A percentile compares a stretch with the other conserved stretches of the same genome.
Conservation (phyloP, 2,113 vertebrate species). For the Paramisgurnus dabryanus region DNA sequence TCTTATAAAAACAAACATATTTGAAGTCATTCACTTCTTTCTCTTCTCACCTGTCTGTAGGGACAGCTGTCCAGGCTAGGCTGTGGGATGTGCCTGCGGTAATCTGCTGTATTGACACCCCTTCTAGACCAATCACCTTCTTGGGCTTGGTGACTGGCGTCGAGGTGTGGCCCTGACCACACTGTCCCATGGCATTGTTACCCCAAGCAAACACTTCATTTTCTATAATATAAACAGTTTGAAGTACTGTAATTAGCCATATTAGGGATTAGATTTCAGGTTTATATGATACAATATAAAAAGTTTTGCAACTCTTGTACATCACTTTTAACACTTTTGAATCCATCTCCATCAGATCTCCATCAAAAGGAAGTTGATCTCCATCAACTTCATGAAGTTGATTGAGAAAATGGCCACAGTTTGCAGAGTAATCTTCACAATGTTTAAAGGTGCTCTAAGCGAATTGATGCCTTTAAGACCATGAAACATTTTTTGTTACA, state of each 20-base stretch:
- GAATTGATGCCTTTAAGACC: too few relatives aligned
- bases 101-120: slow-evolving; percentile 94
- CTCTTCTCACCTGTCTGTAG: slow-evolving; percentile 86
- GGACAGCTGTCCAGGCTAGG: slow-evolving; percentile 95
- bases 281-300: neutral
- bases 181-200: slow-evolving; percentile 99
- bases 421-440: too few relatives aligned
- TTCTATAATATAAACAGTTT: slow-evolving; percentile 70
- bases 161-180: slow-evolving; percentile 97
- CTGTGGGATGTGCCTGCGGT: slow-evolving; percentile 97
- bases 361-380: too few relatives aligned
- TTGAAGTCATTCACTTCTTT: neutral
- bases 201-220: slow-evolving; percentile 99
- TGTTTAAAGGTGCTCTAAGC: too few relatives aligned
- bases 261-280: neutral
- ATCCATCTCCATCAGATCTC: too few relatives aligned
- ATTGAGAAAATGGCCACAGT: too few relatives aligned
- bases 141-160: slow-evolving; percentile 98
- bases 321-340: too few relatives aligned
- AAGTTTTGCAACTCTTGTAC: too few relatives aligned
- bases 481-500: too few relatives aligned
- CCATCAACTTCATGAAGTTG: too few relatives aligned
- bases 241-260: neutral
- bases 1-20: neutral
- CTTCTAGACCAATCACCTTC: slow-evolving; percentile 95